Evolutionary conservation across 1,140 invertebrate genomes (phyloP).

Genomic region (Camponotus floridanus): DNA sequence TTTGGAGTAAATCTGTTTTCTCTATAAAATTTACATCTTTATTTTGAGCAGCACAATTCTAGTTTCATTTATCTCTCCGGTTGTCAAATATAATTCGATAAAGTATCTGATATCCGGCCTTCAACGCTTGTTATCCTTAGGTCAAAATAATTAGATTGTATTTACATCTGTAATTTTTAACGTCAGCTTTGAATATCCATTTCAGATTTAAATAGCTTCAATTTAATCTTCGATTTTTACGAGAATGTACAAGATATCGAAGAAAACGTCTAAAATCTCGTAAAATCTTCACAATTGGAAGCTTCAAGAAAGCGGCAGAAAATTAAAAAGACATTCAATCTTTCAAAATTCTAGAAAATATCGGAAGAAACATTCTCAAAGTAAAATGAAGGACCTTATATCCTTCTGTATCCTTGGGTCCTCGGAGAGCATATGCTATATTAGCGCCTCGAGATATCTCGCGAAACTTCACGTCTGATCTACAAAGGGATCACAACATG

Average conservation of each 20-base stretch:
- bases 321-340: too few relatives aligned
- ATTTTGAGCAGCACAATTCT: slow-evolving; percentile 12
- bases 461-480: slow-evolving; percentile 48
- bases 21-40: slow-evolving; percentile 26
- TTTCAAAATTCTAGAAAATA: not conserved
- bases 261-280: too few relatives aligned
- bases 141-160: slow-evolving; percentile 40
- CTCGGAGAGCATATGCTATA: slow-evolving; percentile 39
- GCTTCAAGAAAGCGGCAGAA: not conserved
- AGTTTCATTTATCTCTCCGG: slow-evolving; percentile 4
- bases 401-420: not conserved
- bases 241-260: too few relatives aligned
- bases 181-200: not conserved
- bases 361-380: not conserved
- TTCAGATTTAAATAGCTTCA: not conserved
- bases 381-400: not conserved
- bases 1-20: not conserved
- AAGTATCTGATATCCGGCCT: slow-evolving; percentile 23
- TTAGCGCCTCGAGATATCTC: slow-evolving; percentile 36
- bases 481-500: slow-evolving; percentile 55
- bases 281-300: not conserved
- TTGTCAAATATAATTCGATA: slow-evolving; percentile 30
- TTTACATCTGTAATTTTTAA: slow-evolving; percentile 29
- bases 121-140: not conserved
- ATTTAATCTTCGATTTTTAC: not conserved